Conservation (phyloP, 2,888 invertebrate species). For the Caenorhabditis uteleia region DNA sequence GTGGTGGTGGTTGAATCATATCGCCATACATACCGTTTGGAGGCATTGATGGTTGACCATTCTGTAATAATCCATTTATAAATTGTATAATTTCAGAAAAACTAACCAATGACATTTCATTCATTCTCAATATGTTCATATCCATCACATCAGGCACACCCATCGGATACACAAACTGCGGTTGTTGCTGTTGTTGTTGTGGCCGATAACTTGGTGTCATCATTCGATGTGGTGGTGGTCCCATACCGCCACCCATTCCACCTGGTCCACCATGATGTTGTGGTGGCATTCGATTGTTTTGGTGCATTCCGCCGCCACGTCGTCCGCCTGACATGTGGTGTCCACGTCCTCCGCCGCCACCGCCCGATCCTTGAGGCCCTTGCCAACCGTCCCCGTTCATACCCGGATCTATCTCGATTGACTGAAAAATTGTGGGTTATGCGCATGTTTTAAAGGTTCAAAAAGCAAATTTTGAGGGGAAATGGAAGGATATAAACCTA, state of each 20-base stretch:
- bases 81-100: neutral
- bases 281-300: constrained; percentile 15
- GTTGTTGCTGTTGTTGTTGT: constrained; percentile 21
- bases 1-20: constrained; percentile 5
- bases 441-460: neutral
- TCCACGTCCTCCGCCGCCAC: constrained; percentile 26
- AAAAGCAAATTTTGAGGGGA: neutral
- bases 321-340: constrained; percentile 33
- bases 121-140: constrained; percentile 29
- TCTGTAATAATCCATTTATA: neutral
- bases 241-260: too few relatives aligned
- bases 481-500: neutral
- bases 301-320: constrained; percentile 15
- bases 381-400: constrained; percentile 46
- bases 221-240: constrained; percentile 22
- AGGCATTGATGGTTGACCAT: constrained; percentile 7
- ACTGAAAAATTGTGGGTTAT: constrained; percentile 14
- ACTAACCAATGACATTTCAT: constrained; percentile 22
- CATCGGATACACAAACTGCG: constrained; percentile 16
- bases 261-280: constrained; percentile 15
- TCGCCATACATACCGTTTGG: constrained; percentile 12
- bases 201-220: constrained; percentile 21
- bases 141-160: constrained; percentile 31
- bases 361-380: constrained; percentile 6
- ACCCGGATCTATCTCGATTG: constrained; percentile 40